Base-by-base conservation (phyloP, 2,113 vertebrate species). In the Megaptera novaeangliae region DNA sequence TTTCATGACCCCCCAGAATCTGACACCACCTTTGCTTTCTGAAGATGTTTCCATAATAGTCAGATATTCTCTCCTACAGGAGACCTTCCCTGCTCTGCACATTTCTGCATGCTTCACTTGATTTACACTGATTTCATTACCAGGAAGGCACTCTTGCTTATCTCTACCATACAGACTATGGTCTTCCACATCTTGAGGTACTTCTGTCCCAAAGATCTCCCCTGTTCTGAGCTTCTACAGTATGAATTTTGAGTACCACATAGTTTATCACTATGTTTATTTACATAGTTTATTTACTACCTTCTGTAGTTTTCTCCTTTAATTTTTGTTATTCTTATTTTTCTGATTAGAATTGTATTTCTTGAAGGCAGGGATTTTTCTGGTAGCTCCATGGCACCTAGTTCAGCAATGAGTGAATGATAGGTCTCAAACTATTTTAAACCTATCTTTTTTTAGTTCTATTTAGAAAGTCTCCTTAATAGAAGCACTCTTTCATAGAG, bases 331-430 rank as follows among this genome's bases (percentile, higher is more conserved):
- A 52, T 52, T 77, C 36, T 77, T 66, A 8, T 63, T 34, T 90
- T 92, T 89, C 75, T 46, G 61, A 18, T 31, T 83, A n/a, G 20
- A 93, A 80, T 27, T 63, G 12, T 78, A 74, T 74, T 93, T 87
- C 14, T 95, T 68, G 29, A 82, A 97, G 49, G 49, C n/a, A 81
- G 25, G 27, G 21, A 39, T 4, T 66, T 84, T 82, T 71, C 4
- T 39, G 39, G 21, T 68, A 72, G 15, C 23, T 74, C 71, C 21
- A 5, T 8, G 49, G 9, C 20, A 46, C 9, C 9, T 52, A 77
- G 41, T 25, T 96, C 29, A 77, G 25, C 1, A 6, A 75, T 39
- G 55, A 78, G 72, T 31, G 78, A 71, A 88, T 18, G 63, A 27
- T 17, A 77, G 31, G 2, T 18, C 17, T 87, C 39, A 12, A 80